These are phyloP conservation scores for Trogon melanurus DNA, from an alignment of 2,113 vertebrate genomes.

Conservation along the genomic window DNA sequence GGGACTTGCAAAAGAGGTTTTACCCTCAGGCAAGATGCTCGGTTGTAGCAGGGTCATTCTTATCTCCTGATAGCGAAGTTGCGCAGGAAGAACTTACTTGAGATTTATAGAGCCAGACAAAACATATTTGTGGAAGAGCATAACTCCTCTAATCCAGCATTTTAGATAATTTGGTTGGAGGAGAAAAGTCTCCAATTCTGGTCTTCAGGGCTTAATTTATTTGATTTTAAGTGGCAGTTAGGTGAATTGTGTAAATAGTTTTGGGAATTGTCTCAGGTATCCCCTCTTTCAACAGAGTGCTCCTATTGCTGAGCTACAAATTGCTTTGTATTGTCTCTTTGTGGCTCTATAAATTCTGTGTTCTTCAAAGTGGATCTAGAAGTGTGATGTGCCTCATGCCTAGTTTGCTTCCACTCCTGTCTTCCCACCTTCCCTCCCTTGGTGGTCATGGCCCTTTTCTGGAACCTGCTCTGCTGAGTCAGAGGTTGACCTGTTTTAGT, in stretches of 20 bases:
- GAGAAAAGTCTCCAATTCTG: not conserved
- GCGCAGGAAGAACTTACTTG: not conserved
- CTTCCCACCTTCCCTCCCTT: not conserved
- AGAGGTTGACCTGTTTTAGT: rapidly evolving
- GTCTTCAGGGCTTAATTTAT: not conserved
- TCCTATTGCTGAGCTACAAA: not conserved
- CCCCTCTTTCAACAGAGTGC: not conserved
- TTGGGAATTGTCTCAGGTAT: not conserved
- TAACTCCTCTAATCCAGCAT: not conserved
- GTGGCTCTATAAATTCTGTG: not conserved
- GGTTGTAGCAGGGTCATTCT: not conserved
- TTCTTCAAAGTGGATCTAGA: not conserved
- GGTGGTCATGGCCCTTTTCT: not conserved
- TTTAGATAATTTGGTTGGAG: not conserved
- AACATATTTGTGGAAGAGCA: not conserved
- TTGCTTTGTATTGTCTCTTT: not conserved
- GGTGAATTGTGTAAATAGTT: not conserved
- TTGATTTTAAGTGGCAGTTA: not conserved
- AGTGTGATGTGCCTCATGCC: not conserved
- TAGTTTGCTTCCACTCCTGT: rapidly evolving
- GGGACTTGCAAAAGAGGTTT: not conserved
- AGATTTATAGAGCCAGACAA: not conserved
- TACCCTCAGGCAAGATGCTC: not conserved
- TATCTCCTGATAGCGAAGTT: not conserved
- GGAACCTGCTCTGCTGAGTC: not conserved